Evolutionary conservation across 1,140 invertebrate species (phyloP).

Genomic region (Drosophila ercepeae): DNA sequence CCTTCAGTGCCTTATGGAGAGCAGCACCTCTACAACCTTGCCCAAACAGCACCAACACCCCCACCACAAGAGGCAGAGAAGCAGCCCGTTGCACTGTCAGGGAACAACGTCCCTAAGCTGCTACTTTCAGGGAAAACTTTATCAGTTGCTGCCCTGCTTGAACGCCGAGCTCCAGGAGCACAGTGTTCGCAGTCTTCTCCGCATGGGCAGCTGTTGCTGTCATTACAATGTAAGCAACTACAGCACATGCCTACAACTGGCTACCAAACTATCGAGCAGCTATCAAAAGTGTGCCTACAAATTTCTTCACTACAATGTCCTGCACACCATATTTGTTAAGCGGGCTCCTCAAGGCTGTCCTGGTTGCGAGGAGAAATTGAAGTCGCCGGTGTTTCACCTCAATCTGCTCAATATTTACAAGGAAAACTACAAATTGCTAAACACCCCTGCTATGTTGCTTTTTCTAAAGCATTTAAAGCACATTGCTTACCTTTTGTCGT

Average conservation of each 20-base stretch:
- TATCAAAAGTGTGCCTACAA: conserved; percentile 79
- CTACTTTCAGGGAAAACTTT: conserved; percentile 73
- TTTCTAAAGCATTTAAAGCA: conserved; percentile 77
- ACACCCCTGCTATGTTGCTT: conserved; percentile 44
- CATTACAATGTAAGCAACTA: conserved; percentile 66
- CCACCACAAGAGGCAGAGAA: conserved; percentile 44
- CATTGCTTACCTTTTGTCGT: conserved; percentile 64
- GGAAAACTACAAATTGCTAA: conserved; percentile 52
- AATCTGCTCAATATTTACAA: conserved; percentile 64
- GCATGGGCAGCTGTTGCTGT: conserved; percentile 73
- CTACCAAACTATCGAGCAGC: conserved; percentile 37
- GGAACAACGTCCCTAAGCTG: conserved; percentile 52
- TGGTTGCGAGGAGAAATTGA: conserved; percentile 70
- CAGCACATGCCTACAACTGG: conserved; percentile 54
- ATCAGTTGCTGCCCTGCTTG: conserved; percentile 56
- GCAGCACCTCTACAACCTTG: conserved; percentile 46
- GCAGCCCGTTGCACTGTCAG: conserved; percentile 65
- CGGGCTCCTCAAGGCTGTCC: conserved; percentile 47
- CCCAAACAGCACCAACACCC: conserved; percentile 55
- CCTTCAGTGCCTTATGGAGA: conserved; percentile 63
- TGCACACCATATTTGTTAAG: conserved; percentile 68
- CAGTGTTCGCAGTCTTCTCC: conserved; percentile 57
- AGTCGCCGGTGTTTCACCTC: conserved; percentile 61
- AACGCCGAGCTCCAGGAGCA: conserved; percentile 63
- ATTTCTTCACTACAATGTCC: conserved; percentile 68